Evolutionary conservation across 2,797 vertebrate genomes (phyloP), one percentile per base, ranked within the genome.

Genomic region (Hydrocynus forskahlii): DNA sequence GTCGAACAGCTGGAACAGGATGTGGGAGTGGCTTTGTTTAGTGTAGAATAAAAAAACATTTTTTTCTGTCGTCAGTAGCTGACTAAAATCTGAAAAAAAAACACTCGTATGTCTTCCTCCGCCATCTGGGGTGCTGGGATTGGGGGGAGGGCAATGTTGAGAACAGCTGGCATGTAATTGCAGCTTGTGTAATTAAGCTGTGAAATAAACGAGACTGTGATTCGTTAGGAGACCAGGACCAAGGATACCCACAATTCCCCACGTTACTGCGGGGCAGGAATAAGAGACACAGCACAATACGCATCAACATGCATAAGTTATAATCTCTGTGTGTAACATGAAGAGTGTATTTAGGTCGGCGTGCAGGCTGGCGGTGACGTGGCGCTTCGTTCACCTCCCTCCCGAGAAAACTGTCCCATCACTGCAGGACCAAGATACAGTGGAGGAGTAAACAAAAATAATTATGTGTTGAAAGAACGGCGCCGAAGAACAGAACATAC

Each of bases 111-210:
- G 71, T 62, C 29, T 29, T 64, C 9, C 63, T 38, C 52, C 16
- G 80, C 83, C 80, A 85, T 82, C 83, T 85, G 79, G 81, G 63
- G 73, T 80, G 60, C 75, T 78, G 78, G 52, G 74, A 78, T 84
- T 77, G 83, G 71, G 74, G 81, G 78, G 78, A 19, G 77, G 85
- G 79, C 29, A 83, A 79, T 77, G 87, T 83, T 70, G 79, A 82
- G 92, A 93, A 95, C 95, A 96, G 95, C 95, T 94, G 96, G 93
- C 93, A 94, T 92, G 93, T 95, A 96, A 95, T 95, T 94, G 94
- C 93, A 92, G 92, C 92, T 94, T 89, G 89, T 93, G 95, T 96
- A 95, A 96, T 96, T 95, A 96, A 95, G 94, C 92, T 93, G 94
- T 93, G 94, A 94, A 75, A 95, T 94, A 96, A 95, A 96, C 94